A percentile compares a stretch with the other conserved stretches of the same genome.
phyloP scores from a whole-genome alignment of 2,888 invertebrate genomes.

The Paralinhomoeus sp. region DNA sequence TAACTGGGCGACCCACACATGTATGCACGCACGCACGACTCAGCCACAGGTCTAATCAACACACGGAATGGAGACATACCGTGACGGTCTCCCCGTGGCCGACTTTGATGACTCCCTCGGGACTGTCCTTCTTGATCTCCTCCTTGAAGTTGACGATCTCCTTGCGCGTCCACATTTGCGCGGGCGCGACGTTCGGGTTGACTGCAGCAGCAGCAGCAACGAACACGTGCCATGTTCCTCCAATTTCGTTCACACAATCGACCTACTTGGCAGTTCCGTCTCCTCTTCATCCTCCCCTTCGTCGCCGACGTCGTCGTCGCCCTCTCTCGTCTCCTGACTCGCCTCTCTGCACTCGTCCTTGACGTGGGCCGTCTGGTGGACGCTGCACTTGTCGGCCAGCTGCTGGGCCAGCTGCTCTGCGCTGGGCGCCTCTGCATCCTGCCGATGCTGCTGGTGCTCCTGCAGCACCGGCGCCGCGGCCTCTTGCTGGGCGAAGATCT shows the following conservation, averaged over 20 bases:
- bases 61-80: conserved; percentile 33
- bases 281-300: no score
- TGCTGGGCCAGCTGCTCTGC: no score
- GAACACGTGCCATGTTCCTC: no score
- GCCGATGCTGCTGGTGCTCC: conserved; percentile 29
- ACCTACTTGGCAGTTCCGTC: no score
- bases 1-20: no score
- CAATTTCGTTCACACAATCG: no score
- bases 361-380: no score
- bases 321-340: no score
- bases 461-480: conserved; percentile 30
- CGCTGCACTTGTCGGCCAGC: no score
- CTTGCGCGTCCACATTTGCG: conserved; percentile 85
- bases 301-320: no score
- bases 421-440: background rate
- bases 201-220: no score
- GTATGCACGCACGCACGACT: background rate
- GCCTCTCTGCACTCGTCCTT: no score
- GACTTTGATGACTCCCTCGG: conserved; percentile 70
- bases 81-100: conserved; percentile 92
- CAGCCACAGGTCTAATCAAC: background rate
- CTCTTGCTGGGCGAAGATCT: conserved; percentile 36
- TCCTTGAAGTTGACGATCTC: conserved; percentile 75
- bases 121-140: conserved; percentile 48
- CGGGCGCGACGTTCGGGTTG: conserved; percentile 32